A percentile compares a stretch with the other conserved stretches of the same genome.
Evolutionary conservation across 2,888 invertebrate species (phyloP).

Genomic region (Polymixis flavicincta): DNA sequence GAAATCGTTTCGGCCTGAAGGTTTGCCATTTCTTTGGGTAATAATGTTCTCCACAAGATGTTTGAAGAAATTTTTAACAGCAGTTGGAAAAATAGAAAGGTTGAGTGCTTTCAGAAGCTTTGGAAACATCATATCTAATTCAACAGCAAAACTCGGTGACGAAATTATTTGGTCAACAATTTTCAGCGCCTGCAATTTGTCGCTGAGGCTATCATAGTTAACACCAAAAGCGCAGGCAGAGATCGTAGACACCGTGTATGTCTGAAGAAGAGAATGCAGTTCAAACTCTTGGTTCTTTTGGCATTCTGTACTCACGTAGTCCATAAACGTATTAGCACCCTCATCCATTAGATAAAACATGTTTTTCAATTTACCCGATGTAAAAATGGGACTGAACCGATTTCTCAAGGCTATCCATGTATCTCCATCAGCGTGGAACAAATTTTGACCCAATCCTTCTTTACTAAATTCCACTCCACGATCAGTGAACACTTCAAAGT

Average conservation of each 20-base stretch:
- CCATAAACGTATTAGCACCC: constrained; percentile 70
- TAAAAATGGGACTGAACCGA: constrained; percentile 78
- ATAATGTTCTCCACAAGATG: constrained; percentile 68
- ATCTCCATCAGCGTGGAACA: constrained; percentile 77
- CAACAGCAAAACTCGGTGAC: constrained; percentile 49
- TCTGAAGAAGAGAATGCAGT: constrained; percentile 68
- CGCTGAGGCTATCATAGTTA: constrained; percentile 65
- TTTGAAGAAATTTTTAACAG: constrained; percentile 67
- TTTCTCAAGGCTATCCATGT: constrained; percentile 75
- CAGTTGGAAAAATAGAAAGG: constrained; percentile 67
- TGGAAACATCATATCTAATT: constrained; percentile 76
- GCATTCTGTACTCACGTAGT: constrained; percentile 61
- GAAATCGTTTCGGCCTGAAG: constrained; percentile 74
- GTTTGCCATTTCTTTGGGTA: constrained; percentile 70
- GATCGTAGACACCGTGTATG: constrained; percentile 73
- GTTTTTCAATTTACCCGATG: constrained; percentile 79
- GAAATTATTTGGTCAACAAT: constrained; percentile 62
- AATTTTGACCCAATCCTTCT: constrained; percentile 73
- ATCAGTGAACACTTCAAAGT: constrained; percentile 76
- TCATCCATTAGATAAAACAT: constrained; percentile 77
- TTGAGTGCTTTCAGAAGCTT: constrained; percentile 73
- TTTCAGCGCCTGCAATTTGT: constrained; percentile 57
- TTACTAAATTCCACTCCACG: constrained; percentile 76
- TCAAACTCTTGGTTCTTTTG: constrained; percentile 65
- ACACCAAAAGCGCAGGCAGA: constrained; percentile 75